Conservation (phyloP, 2,113 vertebrate genomes). For the Bufo bufo region DNA sequence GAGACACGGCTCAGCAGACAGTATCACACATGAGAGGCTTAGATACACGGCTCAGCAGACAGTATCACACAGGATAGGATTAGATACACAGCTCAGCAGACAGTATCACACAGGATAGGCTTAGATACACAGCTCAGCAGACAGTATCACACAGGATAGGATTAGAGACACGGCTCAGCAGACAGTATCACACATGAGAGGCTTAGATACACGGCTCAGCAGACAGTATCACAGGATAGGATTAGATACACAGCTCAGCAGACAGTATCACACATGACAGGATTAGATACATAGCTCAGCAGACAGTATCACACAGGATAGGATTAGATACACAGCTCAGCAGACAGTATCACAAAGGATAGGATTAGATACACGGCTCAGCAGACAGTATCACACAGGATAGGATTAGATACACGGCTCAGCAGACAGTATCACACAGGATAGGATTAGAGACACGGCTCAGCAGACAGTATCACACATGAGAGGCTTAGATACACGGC, state of each 20-base stretch:
- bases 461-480: neutral
- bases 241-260: neutral
- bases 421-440: neutral
- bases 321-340: neutral
- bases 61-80: neutral
- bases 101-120: neutral
- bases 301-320: neutral
- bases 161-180: neutral
- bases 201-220: neutral
- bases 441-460: neutral
- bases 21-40: neutral
- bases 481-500: neutral
- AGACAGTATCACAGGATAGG: neutral
- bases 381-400: neutral
- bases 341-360: neutral
- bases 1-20: neutral
- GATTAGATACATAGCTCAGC: neutral
- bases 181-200: neutral
- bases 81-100: neutral
- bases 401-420: neutral
- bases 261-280: neutral
- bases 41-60: neutral
- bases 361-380: neutral
- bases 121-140: neutral
- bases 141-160: neutral